Percentiles rank a stretch among this genome's conserved stretches.
phyloP scores from a whole-genome alignment of 64 coral and sea anemone species.

The Trachythela sp. region DNA sequence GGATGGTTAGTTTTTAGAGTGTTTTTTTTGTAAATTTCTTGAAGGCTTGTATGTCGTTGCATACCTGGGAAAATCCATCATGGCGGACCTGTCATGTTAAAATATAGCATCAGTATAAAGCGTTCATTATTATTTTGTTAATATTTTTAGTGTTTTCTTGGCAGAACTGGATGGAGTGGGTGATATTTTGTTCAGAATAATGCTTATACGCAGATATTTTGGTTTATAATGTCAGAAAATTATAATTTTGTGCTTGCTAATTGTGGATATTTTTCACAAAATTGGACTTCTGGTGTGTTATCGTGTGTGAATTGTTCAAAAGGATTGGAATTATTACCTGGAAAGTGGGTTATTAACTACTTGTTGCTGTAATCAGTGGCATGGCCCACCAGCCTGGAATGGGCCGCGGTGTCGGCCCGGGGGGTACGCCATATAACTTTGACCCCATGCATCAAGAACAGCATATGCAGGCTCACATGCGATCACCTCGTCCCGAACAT shows the following conservation, averaged over 20 bases:
- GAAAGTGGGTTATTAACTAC: not conserved
- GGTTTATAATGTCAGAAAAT: not conserved
- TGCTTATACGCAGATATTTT: not conserved
- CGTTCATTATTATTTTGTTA: not conserved
- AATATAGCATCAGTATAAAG: not conserved
- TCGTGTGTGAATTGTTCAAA: not conserved
- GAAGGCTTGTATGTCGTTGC: not conserved
- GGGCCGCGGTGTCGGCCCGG: not conserved
- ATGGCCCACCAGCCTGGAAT: not conserved
- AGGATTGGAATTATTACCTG: too few relatives aligned
- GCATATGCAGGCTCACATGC: not conserved
- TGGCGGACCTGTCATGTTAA: constrained; percentile 23
- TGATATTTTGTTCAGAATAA: not conserved
- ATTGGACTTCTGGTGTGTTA: not conserved
- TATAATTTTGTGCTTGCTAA: not conserved
- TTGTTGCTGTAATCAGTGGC: not conserved
- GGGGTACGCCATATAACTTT: not conserved
- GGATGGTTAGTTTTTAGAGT: not conserved
- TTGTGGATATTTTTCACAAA: not conserved
- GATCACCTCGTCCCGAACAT: not conserved
- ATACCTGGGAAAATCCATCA: not conserved
- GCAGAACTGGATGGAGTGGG: not conserved
- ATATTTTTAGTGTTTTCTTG: not conserved
- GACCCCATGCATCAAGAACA: not conserved
- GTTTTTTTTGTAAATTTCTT: not conserved